Base-by-base conservation (phyloP, 1,140 invertebrate genomes). In the Scylla paramamosain region DNA sequence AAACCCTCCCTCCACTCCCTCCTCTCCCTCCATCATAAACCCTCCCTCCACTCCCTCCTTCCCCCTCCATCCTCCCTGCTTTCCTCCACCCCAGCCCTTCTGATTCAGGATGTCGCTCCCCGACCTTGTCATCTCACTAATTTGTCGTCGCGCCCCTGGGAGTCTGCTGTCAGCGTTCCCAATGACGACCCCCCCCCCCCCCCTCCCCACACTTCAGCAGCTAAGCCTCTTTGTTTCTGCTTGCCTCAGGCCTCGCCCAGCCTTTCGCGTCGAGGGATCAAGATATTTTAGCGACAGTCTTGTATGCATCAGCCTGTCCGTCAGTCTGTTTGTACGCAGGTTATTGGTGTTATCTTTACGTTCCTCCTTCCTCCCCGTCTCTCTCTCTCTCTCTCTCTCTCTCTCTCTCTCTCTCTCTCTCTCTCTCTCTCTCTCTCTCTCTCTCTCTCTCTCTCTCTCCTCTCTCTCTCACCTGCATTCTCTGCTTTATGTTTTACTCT, bases 31-130 rank as follows among this genome's bases (percentile, higher is more conserved):
- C 6, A 3, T 31, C 32, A 6, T 67, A 0, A 7, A 4, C 32
- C 82, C 31, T 39, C 46, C 39, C 14, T 28, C 77, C n/a, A 8
- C 91, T 25, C 32, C 91, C 67, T 32, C 91, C n/a, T 6, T 29
- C 28, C 82, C 67, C 91, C 6, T 29, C 28, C 1, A 2, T 67
- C 20, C 0, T n/a, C 48, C 31, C 2, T 29, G n/a, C 16, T 52
- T 52, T 52, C 46, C 46, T n/a, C n/a, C 46, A 20, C 10, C 29
- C 6, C 0, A 0, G 25, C 98, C 67, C 67, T n/a, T 59, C 52
- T 59, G 12, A 59, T 59, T 59, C 10, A 3, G 12, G 52, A 0
- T 12, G 52, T 39, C 39, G 39, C 39, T 39, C 39, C 39, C 39
- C 6, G 1, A 39, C 39, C 39, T 39, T 39, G 39, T 39, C 39